Evolutionary conservation across 2,888 invertebrate species (phyloP).

Genomic region (Drosophila recens): DNA sequence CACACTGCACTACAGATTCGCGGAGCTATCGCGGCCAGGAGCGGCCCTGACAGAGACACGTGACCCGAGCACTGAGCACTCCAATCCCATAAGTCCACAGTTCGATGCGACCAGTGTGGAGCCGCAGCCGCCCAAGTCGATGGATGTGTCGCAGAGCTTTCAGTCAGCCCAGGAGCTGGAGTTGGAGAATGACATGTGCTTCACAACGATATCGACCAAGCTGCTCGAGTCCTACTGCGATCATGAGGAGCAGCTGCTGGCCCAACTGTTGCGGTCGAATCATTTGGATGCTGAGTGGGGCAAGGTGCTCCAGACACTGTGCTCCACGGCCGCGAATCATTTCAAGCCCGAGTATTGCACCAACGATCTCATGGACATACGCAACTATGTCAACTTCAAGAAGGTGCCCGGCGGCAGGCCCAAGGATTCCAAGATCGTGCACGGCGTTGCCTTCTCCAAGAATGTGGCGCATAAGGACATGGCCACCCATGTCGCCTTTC

Average conservation of each 20-base stretch:
- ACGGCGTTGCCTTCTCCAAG: conserved; percentile 97
- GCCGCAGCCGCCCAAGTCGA: conserved; percentile 82
- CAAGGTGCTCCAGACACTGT: conserved; percentile 91
- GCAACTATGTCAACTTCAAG: conserved; percentile 98
- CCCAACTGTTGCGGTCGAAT: conserved; percentile 89
- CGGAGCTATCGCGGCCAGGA: conserved; percentile 62
- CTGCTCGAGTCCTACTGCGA: conserved; percentile 84
- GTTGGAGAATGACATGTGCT: conserved; percentile 83
- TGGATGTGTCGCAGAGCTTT: conserved; percentile 78
- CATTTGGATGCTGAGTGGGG: conserved; percentile 92
- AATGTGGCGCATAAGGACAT: conserved; percentile 97
- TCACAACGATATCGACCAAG: conserved; percentile 83
- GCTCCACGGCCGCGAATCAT: conserved; percentile 91
- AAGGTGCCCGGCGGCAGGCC: conserved; percentile 93
- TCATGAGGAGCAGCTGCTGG: conserved; percentile 84
- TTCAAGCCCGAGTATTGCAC: conserved; percentile 92
- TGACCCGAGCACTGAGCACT: conserved; percentile 28
- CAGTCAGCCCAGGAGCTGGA: conserved; percentile 80
- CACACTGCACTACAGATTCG: conserved; percentile 83
- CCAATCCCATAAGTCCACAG: conserved; percentile 74
- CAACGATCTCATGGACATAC: conserved; percentile 94
- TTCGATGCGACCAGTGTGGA: conserved; percentile 74
- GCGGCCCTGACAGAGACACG: conserved; percentile 3
- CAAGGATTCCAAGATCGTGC: conserved; percentile 91
- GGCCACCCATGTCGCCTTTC: conserved; percentile 92